Percentiles rank a stretch among this genome's conserved stretches.
Evolutionary conservation across 2,797 vertebrate genomes (phyloP).

Genomic region (Spondyliosoma cantharus): DNA sequence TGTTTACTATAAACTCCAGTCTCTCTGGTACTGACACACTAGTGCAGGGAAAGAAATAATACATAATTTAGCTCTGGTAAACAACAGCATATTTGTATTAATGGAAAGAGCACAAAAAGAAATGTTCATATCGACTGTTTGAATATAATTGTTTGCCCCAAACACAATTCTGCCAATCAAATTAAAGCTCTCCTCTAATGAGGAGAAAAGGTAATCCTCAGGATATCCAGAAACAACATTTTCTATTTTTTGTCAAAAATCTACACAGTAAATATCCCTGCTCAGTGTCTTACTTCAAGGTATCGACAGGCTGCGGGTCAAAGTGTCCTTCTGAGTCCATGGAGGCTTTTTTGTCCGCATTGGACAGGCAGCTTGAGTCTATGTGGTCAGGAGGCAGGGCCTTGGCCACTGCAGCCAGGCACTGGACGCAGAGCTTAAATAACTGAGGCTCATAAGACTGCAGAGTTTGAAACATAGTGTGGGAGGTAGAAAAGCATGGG

Average conservation of each 20-base stretch:
- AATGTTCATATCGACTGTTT: background rate
- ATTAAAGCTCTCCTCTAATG: background rate
- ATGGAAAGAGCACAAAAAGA: background rate
- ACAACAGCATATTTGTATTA: background rate
- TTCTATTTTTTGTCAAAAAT: background rate
- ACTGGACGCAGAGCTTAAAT: constrained; percentile 88
- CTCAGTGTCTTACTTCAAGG: constrained; percentile 86
- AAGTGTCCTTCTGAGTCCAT: constrained; percentile 90
- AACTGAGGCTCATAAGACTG: constrained; percentile 91
- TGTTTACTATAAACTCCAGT: constrained; percentile 94
- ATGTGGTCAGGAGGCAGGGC: constrained; percentile 93
- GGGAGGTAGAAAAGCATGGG: background rate
- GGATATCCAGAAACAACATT: background rate
- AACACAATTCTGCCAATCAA: background rate
- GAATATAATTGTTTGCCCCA: background rate
- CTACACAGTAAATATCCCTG: background rate
- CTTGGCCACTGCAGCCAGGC: constrained; percentile 89
- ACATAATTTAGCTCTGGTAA: background rate
- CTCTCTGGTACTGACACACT: constrained; percentile 92
- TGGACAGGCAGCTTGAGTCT: constrained; percentile 87
- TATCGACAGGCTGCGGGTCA: constrained; percentile 93
- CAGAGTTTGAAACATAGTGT: background rate
- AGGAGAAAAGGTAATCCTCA: background rate
- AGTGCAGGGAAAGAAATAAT: constrained; percentile 33
- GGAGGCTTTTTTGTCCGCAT: constrained; percentile 86